Evolutionary conservation across 2,113 vertebrate genomes (phyloP).

Genomic region (Spea bombifrons): DNA sequence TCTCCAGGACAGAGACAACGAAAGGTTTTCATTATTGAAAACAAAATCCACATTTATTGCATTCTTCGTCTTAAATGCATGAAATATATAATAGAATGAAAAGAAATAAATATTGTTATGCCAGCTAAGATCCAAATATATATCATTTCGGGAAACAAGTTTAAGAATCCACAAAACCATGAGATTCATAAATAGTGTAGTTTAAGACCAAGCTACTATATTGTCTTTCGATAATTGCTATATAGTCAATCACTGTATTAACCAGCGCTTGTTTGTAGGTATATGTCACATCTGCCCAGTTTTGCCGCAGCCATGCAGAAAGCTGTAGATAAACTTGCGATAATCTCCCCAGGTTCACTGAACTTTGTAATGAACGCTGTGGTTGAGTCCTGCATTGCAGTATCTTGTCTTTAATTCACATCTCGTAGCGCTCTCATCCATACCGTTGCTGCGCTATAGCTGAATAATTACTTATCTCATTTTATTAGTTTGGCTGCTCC

Average conservation of each 20-base stretch:
- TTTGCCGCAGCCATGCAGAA: slow-evolving; percentile 41
- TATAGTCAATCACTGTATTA: background rate
- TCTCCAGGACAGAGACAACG: background rate
- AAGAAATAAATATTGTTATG: no score
- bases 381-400: slow-evolving; percentile 43
- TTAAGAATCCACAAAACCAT: no score
- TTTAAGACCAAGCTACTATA: no score
- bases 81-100: no score
- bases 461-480: background rate
- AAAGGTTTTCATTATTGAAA: no score
- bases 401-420: slow-evolving; percentile 14
- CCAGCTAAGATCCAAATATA: no score
- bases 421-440: slow-evolving; percentile 8
- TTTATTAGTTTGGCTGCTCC: slow-evolving; percentile 23
- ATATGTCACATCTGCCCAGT: background rate
- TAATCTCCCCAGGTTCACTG: slow-evolving; percentile 31
- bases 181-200: no score
- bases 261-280: background rate
- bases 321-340: slow-evolving; percentile 41
- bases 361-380: slow-evolving; percentile 35
- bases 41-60: no score
- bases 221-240: background rate
- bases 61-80: no score
- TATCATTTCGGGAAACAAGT: no score
- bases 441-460: background rate